A percentile compares a stretch with the other conserved stretches of the same genome.
Conservation (phyloP, 2,888 invertebrate species). For the Rhagophthalmus giganteus region DNA sequence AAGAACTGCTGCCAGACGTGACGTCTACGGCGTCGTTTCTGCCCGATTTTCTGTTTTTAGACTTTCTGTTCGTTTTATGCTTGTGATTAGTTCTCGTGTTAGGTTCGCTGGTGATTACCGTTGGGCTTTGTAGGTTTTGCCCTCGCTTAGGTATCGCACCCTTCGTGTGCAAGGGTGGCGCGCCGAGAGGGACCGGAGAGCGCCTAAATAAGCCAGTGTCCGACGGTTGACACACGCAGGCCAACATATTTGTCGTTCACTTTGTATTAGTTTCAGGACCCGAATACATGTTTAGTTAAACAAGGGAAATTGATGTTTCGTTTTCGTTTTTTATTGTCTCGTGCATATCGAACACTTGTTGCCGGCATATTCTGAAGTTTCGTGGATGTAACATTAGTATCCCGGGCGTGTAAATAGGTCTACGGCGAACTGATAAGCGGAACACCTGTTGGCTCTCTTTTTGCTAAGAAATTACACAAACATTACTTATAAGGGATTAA, state of each 20-base stretch:
- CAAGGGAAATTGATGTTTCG: slow-evolving; percentile 1
- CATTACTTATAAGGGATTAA: no score
- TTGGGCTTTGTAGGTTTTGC: slow-evolving; percentile 41
- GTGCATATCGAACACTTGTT: slow-evolving; percentile 30
- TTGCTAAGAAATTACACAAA: slow-evolving; percentile 5
- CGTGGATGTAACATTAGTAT: slow-evolving; percentile 28
- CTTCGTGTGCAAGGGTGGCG: slow-evolving; percentile 49
- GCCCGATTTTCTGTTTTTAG: slow-evolving; percentile 9
- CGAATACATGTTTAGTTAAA: no score
- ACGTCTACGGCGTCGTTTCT: slow-evolving; percentile 8
- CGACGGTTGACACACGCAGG: slow-evolving; percentile 69
- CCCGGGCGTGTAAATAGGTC: slow-evolving; percentile 27
- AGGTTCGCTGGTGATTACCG: slow-evolving; percentile 43
- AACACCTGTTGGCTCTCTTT: slow-evolving; percentile 27
- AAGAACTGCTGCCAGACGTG: slow-evolving; percentile 15
- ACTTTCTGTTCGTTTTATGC: slow-evolving; percentile 12
- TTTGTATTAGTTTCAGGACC: slow-evolving; percentile 13
- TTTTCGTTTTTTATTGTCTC: slow-evolving; percentile 24
- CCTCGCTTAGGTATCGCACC: slow-evolving; percentile 46
- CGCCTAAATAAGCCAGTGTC: slow-evolving; percentile 63
- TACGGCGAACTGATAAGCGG: slow-evolving; percentile 26
- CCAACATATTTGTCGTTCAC: slow-evolving; percentile 60
- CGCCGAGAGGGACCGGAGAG: slow-evolving; percentile 58
- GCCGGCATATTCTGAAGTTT: slow-evolving; percentile 22
- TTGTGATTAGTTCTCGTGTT: slow-evolving; percentile 21